Evolutionary conservation across 2,797 vertebrate genomes (phyloP).

Genomic region (Coranthus polyacanthus): DNA sequence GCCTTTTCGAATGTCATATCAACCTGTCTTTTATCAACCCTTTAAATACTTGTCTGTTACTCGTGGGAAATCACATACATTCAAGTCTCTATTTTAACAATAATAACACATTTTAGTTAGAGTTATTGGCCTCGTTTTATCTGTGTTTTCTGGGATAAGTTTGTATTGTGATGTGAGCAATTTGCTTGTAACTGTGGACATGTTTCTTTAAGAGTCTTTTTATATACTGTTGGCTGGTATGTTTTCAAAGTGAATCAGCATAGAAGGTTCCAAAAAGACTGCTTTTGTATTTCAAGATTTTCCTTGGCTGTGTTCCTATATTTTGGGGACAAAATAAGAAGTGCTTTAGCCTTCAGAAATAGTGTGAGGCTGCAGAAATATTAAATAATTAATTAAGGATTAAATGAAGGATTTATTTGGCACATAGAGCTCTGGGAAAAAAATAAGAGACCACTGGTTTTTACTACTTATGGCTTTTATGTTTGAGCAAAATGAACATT

Average conservation of each 20-base stretch:
- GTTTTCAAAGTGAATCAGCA: constrained; percentile 50
- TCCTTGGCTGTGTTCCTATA: constrained; percentile 37
- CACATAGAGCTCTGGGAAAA: neutral
- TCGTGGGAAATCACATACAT: too few relatives aligned
- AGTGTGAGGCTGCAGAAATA: constrained; percentile 9
- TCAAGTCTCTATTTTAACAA: too few relatives aligned
- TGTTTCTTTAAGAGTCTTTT: constrained; percentile 16
- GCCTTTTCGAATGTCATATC: constrained; percentile 1
- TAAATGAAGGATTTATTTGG: constrained; percentile 14
- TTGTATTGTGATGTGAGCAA: neutral
- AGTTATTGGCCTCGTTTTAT: too few relatives aligned
- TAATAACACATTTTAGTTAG: neutral
- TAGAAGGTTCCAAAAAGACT: constrained; percentile 21
- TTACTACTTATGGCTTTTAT: too few relatives aligned
- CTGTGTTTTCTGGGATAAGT: neutral
- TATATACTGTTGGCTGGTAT: constrained; percentile 16
- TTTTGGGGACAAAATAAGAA: constrained; percentile 29
- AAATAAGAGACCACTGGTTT: too few relatives aligned
- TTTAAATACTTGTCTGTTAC: constrained; percentile 8
- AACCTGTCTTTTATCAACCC: neutral
- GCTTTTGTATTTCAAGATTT: constrained; percentile 43
- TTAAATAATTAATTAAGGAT: constrained; percentile 3
- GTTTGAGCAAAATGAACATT: neutral
- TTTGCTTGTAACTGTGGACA: constrained; percentile 16
- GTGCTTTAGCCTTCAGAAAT: constrained; percentile 36